Percentiles rank a stretch among this genome's conserved stretches.
These are phyloP conservation scores for Metopia argyrocephala DNA, from an alignment of 2,888 invertebrate species.

Conservation along the genomic window DNA sequence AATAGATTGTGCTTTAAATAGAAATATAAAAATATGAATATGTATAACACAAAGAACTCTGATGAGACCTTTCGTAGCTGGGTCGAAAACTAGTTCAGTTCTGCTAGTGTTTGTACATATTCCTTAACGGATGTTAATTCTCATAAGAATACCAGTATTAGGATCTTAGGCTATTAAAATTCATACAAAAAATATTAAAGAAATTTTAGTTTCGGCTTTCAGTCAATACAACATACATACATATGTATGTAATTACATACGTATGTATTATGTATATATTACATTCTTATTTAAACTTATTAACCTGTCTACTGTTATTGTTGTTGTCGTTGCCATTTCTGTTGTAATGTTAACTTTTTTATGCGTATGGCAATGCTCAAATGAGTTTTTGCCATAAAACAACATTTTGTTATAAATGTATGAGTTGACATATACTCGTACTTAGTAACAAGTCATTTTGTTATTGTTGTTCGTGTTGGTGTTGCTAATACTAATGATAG, in stretches of 20 bases:
- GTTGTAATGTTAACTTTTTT: conserved; percentile 3
- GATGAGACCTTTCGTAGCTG: too few species aligned
- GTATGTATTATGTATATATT: too few species aligned
- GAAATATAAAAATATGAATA: too few species aligned
- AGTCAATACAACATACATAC: neutral
- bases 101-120: too few species aligned
- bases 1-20: too few species aligned
- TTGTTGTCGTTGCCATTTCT: neutral
- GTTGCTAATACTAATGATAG: conserved; percentile 21
- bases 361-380: conserved; percentile 36
- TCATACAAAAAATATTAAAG: too few species aligned
- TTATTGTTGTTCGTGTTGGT: conserved; percentile 20
- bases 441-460: conserved; percentile 33
- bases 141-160: too few species aligned
- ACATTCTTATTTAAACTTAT: neutral
- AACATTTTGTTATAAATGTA: neutral
- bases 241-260: neutral
- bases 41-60: too few species aligned
- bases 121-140: too few species aligned
- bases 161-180: too few species aligned
- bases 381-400: conserved; percentile 10
- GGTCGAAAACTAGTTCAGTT: too few species aligned
- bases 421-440: neutral
- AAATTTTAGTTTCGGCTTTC: neutral
- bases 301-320: neutral